Percentiles rank a stretch among this genome's conserved stretches.
Conservation (phyloP, 2,797 vertebrate species). For the Loriculus beryllinus region DNA sequence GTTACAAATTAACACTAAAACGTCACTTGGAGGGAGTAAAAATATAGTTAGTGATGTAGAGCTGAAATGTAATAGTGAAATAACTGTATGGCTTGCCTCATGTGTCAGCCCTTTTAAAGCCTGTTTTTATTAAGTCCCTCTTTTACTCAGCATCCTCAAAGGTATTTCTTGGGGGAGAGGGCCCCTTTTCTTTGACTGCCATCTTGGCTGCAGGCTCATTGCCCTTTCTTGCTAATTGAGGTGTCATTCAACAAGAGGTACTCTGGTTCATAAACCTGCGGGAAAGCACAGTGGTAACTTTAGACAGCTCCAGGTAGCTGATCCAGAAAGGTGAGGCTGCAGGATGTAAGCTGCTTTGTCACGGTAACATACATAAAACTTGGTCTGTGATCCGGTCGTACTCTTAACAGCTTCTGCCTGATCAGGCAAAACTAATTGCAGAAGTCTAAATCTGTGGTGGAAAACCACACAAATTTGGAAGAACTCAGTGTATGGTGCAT, state of each 20-base stretch:
- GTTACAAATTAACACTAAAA: neutral
- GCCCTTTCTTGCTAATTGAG: constrained; percentile 2
- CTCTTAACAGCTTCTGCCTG: neutral
- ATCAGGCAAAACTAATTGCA: neutral
- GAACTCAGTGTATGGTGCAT: neutral
- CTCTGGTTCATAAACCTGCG: neutral
- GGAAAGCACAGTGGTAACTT: neutral
- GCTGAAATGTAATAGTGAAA: neutral
- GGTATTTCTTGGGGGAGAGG: neutral
- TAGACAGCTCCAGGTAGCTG: neutral
- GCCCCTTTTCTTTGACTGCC: neutral
- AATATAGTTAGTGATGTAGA: neutral
- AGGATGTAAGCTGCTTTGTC: neutral
- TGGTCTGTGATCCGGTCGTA: neutral
- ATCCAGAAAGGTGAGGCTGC: neutral
- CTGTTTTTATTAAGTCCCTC: neutral
- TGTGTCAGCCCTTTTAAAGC: neutral
- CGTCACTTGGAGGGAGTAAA: neutral
- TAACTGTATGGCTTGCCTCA: neutral
- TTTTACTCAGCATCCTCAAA: neutral
- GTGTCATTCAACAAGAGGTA: constrained; percentile 10
- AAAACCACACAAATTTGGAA: neutral
- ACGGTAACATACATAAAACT: neutral
- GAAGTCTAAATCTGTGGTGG: no score
- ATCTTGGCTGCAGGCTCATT: neutral